Base-by-base conservation (phyloP, 1,140 invertebrate genomes). In the Drosophila sp. region DNA sequence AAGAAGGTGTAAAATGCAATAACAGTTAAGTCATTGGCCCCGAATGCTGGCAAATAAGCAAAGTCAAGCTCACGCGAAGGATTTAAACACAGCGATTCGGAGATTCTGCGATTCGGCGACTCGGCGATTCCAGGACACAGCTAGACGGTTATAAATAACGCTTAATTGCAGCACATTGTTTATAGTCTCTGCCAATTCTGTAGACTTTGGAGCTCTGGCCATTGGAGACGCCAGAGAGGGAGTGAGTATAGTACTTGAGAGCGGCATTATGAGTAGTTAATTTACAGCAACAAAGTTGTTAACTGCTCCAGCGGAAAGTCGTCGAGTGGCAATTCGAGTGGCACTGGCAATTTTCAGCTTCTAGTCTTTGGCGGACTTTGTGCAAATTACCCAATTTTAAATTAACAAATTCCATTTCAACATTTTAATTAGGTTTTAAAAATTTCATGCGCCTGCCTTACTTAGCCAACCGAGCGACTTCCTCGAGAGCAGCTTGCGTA, bases 391-490 rank as follows among this genome's bases (percentile, higher is more conserved):
- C 83, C 83, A 87, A 89, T 87, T 87, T 87, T 87, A 87, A 87
- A 87, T 87, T 87, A 87, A 87, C 83, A 87, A 87, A 87, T 87
- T 87, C 83, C 83, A 89, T 87, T 87, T 87, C 83, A 87, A 87
- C 83, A 83, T 89, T 87, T 87, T 87, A 87, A 87, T 87, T 87
- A 87, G 83, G 83, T 89, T 89, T 86, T 87, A 89, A 87, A 87
- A 87, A 83, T 87, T 87, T 87, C 76, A 87, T 87, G 83, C 63
- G 72, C 66, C 71, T 72, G 41, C 34, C 76, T 46, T 61, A 59
- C 43, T 66, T 59, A 76, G 69, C 48, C 43, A 21, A 46, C 59
- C 51, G 41, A 65, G 32, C 78, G 48, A 80, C 78, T 82, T 84
- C 80, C 80, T 84, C 65, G 77, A 64, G 61, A 83, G 83, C 83